A percentile compares a stretch with the other conserved stretches of the same genome.
Conservation (phyloP, 1,140 invertebrate species). For the Zaprionus nigranus region DNA sequence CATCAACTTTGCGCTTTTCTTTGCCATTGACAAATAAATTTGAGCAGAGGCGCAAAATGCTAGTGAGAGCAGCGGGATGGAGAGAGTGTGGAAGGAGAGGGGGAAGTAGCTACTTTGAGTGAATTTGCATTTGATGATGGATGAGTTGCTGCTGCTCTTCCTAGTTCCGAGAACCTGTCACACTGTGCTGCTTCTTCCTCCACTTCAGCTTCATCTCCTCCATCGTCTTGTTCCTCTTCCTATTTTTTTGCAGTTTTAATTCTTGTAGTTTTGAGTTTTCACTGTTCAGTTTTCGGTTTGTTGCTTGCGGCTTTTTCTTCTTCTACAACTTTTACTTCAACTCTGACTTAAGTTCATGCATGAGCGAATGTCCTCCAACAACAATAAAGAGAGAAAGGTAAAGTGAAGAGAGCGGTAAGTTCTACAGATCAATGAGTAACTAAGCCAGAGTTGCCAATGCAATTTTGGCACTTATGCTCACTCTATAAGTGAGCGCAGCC, state of each 20-base stretch:
- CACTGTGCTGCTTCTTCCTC: background rate
- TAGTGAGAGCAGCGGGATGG: background rate
- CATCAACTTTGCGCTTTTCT: constrained; percentile 71
- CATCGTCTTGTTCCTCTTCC: background rate
- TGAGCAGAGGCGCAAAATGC: constrained; percentile 13
- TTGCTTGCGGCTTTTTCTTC: constrained; percentile 10
- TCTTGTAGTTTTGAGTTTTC: constrained; percentile 12
- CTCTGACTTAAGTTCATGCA: constrained; percentile 14
- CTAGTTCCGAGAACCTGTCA: constrained; percentile 22
- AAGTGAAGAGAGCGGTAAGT: background rate
- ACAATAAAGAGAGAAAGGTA: background rate
- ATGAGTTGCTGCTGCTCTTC: constrained; percentile 35
- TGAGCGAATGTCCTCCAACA: background rate
- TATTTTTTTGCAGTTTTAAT: constrained; percentile 2
- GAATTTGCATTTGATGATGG: constrained; percentile 71
- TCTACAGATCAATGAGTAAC: background rate
- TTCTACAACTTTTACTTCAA: constrained; percentile 24
- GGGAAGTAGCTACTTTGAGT: constrained; percentile 20
- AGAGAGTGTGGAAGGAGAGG: background rate
- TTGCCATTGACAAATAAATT: constrained; percentile 78
- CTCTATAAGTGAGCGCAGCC: background rate
- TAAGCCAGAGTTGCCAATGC: background rate
- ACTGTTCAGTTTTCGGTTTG: background rate
- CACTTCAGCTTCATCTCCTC: background rate
- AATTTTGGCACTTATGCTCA: background rate